Conservation (phyloP, 2,888 invertebrate species). For the Epinotia demarniana region DNA sequence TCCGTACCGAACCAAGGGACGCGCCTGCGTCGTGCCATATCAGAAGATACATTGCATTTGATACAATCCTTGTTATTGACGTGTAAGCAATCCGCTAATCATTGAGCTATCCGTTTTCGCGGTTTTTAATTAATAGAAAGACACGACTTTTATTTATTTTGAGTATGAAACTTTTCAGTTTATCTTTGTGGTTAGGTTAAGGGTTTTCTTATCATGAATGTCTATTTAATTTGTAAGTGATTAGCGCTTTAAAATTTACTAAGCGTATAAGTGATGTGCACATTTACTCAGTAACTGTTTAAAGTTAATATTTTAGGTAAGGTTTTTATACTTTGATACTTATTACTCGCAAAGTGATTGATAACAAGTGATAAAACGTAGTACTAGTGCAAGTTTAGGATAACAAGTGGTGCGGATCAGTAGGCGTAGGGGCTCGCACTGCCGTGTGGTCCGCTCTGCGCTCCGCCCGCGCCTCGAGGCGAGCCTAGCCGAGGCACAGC, state of each 20-base stretch:
- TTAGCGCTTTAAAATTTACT: conserved; percentile 74
- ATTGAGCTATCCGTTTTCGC: conserved; percentile 61
- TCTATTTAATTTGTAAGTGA: conserved; percentile 79
- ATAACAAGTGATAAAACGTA: conserved; percentile 80
- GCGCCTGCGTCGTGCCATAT: conserved; percentile 71
- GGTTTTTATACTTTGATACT: conserved; percentile 84
- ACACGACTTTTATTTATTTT: conserved; percentile 51
- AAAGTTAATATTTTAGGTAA: conserved; percentile 75
- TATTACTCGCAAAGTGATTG: conserved; percentile 83
- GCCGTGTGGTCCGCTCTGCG: conserved; percentile 23
- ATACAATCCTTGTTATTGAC: conserved; percentile 45
- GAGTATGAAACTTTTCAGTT: conserved; percentile 60
- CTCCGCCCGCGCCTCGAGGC: background rate
- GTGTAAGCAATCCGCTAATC: conserved; percentile 63
- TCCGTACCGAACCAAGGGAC: conserved; percentile 50
- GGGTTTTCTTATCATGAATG: conserved; percentile 77
- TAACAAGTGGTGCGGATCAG: conserved; percentile 79
- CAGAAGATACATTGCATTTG: conserved; percentile 57
- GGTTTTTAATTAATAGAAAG: conserved; percentile 48
- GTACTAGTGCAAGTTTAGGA: conserved; percentile 77
- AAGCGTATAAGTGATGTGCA: conserved; percentile 75
- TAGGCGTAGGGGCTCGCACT: conserved; percentile 54
- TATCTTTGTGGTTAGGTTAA: conserved; percentile 71
- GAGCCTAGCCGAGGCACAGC: background rate
- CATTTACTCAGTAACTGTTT: conserved; percentile 78